Evolutionary conservation across 2,113 vertebrate genomes (phyloP), one percentile per base, ranked within the genome.

Genomic region (Oreochromis spilurus): DNA sequence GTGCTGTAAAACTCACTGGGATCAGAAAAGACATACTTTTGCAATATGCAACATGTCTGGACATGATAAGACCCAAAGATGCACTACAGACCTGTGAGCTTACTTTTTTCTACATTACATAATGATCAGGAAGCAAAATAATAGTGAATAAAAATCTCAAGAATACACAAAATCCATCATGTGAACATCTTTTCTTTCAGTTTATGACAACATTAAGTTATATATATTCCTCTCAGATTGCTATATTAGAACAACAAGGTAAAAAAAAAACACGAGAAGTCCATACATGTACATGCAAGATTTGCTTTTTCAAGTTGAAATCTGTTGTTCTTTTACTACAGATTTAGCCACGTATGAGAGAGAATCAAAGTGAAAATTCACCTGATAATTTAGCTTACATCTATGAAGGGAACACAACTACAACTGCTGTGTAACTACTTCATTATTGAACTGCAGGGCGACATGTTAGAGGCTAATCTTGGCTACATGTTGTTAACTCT

Each of bases 401-500:
- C 26, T 75, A 50, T 50, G 70, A 48, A 31, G 16, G 16, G 16
- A 29, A 48, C 24, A 48, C 13, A 50, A 29, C 16, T 50, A 50
- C 26, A 17, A 50, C 43, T 50, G 14, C 16, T 50, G 24, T 12
- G 24, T 19, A 16, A 50, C 24, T 50, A 29, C 5, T 19, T 75
- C 38, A 29, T 9, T 5, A 48, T 5, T 60, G 16, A 45, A 58
- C 55, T 45, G 21, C 14, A 75, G 70, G 17, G 43, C 5, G 14
- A 72, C 70, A 48, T 75, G 14, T 75, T 48, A 34, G 45, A 19
- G 7, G 19, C 10, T 36, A 17, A 79, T 52, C 12, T 53, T 62
- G 16, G 19, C 17, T 70, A 19, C 8, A 19, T 70, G 48, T 95
- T 55, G 13, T 96, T 34, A 79, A 67, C 48, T 53, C 90, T 89